Base-by-base conservation (phyloP, 2,797 vertebrate genomes). In the Eulemur coronatus region DNA sequence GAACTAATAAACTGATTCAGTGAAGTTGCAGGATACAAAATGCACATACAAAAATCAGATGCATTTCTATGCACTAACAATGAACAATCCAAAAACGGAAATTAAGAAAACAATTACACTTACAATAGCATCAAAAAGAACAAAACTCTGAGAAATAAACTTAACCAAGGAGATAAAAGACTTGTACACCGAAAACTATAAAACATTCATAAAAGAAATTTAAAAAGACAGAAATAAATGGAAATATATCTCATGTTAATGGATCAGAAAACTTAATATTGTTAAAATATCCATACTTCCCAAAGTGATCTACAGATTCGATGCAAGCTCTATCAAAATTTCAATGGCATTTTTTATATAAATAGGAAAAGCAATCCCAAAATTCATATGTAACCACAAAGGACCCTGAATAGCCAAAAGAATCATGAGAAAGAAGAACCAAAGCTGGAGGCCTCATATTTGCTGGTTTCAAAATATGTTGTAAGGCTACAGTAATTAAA, bases 391-490 rank as follows among this genome's bases (percentile, higher is more conserved):
- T 48, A 94, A 91, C 3, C 26, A 67, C 28, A 61, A 46, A 89
- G 20, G 20, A 24, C n/a, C 5, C 46, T n/a, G 81, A 95, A 80
- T 15, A 81, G 26, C 38, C 59, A 43, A 86, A 85, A 78, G 2
- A 78, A 55, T 65, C 52, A 65, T 87, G 73, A 93, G 12, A 86
- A 96, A 88, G 35, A 76, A 94, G 41, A 67, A 59, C 17, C 11
- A 84, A 92, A 95, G 43, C 6, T 69, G 43, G n/a, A 79, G 28
- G 26, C 12, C 17, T 73, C 13, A 35, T 13, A 78, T 9, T 79
- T 96, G 55, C 89, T 84, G 13, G 79, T 93, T 91, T 93, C 48
- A 89, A 94, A 87, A 92, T 22, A 76, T 69, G 81, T 14, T 67
- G 24, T 30, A 95, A 95, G 93, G 43, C 50, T 78, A 94, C 26